Percentiles rank a stretch among this genome's conserved stretches.
Conservation (phyloP, 1,140 invertebrate genomes). For the Pogonomyrmex barbatus region DNA sequence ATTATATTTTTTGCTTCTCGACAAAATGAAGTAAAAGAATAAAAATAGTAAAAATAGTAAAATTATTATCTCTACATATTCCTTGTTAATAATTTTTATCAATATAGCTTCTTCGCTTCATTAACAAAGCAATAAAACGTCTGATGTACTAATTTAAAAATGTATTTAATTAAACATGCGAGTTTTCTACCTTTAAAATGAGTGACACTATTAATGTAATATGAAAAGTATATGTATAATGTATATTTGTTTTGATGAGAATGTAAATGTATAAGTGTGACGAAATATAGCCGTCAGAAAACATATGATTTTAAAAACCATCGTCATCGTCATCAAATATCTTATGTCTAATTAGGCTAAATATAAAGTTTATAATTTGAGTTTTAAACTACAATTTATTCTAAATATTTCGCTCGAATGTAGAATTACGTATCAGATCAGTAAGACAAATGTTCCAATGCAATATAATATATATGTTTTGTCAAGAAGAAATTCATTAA, state of each 20-base stretch:
- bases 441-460: not conserved
- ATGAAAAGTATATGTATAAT: too few species aligned
- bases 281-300: too few species aligned
- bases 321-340: too few species aligned
- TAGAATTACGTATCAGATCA: constrained; percentile 17
- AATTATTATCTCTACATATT: not conserved
- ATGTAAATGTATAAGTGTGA: too few species aligned
- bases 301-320: too few species aligned
- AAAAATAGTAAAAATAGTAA: not conserved
- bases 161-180: not conserved
- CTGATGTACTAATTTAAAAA: not conserved
- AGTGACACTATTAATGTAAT: constrained; percentile 21
- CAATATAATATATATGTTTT: constrained; percentile 22
- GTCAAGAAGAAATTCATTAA: constrained; percentile 20
- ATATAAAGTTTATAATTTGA: constrained; percentile 2
- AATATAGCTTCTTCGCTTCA: not conserved
- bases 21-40: constrained; percentile 6
- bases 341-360: too few species aligned
- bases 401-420: too few species aligned
- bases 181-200: not conserved
- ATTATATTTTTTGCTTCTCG: too few species aligned
- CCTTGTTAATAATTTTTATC: not conserved
- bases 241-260: too few species aligned
- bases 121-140: not conserved
- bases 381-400: constrained; percentile 2